Base-by-base conservation (phyloP, 2,797 vertebrate species). In the Enteromius afrohamiltoni region DNA sequence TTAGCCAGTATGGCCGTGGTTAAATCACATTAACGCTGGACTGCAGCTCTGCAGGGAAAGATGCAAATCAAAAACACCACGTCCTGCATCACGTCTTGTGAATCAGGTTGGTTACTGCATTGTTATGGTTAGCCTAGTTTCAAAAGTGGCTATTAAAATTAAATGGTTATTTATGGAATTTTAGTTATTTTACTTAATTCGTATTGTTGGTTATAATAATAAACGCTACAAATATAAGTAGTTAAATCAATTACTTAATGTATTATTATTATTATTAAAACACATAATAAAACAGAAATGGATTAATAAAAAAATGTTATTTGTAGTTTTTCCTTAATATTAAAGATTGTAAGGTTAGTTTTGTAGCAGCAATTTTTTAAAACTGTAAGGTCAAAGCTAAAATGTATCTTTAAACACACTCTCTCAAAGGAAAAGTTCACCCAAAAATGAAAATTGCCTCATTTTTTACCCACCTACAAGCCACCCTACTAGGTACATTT, bases 1-100 rank as follows among this genome's bases (percentile, higher is more conserved):
- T 69, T 53, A 84, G 79, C 85, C 83, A 77, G n/a, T 81, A 78
- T 47, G 53, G 76, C 77, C 29, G 64, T 64, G 76, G 40, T 64
- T 62, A 53, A 85, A 85, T 85, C 23, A 40, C 75, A 79, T 86
- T 87, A 77, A 49, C 21, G 6, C 40, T 73, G 53, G 64, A 73
- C 65, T 73, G 67, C 82, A 70, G 49, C 42, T 62, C 37, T 83
- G 37, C 75, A 69, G 26, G 62, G n/a, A 70, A 77, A 77, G 49
- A 83, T 83, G 62, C 34, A 45, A 84, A 83, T n/a, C 53, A n/a
- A 47, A 83, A 51, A 77, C 21, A 55, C 60, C 58, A 6, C 65
- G 26, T 60, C 51, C 64, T 73, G 62, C 21, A 77, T 68, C 80
- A 68, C 31, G 17, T 68, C 60, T 70, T 65, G 31, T 51, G 77